These are phyloP conservation scores for Ceyx cyanopectus DNA, from an alignment of 2,113 vertebrate species.

Conservation along the genomic window DNA sequence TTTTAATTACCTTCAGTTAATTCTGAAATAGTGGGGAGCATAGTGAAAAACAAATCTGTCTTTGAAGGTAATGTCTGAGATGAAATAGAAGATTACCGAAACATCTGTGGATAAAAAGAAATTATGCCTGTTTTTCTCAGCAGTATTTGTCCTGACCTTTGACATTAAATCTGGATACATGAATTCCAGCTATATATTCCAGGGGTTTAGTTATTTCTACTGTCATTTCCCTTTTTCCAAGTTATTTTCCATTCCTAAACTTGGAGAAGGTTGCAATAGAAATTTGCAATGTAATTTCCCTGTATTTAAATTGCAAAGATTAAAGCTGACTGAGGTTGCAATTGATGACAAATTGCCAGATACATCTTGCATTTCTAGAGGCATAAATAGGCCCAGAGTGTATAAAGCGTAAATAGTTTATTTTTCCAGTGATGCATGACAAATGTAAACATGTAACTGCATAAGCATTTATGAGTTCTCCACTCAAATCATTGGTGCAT, in stretches of 20 bases:
- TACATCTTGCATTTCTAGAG: background rate
- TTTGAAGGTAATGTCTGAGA: background rate
- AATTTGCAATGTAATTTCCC: background rate
- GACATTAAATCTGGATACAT: background rate
- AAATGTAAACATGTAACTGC: background rate
- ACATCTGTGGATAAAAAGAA: background rate
- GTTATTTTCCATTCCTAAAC: background rate
- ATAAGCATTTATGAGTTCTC: background rate
- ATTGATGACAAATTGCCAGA: background rate
- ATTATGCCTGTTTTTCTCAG: background rate
- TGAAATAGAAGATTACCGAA: background rate
- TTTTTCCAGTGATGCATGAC: slow-evolving; percentile 17
- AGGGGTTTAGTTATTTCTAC: background rate
- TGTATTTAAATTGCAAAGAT: background rate
- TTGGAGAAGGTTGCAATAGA: background rate
- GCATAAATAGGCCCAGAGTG: background rate
- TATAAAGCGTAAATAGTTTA: slow-evolving; percentile 9
- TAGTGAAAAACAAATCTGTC: background rate
- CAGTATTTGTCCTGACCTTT: background rate
- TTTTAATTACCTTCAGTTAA: background rate
- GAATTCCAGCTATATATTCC: background rate
- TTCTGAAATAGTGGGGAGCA: background rate
- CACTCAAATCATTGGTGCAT: background rate
- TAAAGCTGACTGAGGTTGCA: background rate
- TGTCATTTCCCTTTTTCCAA: background rate